Evolutionary conservation across 2,797 vertebrate species (phyloP), one percentile per base, ranked within the genome.

Genomic region (Epinephelus malabaricus): DNA sequence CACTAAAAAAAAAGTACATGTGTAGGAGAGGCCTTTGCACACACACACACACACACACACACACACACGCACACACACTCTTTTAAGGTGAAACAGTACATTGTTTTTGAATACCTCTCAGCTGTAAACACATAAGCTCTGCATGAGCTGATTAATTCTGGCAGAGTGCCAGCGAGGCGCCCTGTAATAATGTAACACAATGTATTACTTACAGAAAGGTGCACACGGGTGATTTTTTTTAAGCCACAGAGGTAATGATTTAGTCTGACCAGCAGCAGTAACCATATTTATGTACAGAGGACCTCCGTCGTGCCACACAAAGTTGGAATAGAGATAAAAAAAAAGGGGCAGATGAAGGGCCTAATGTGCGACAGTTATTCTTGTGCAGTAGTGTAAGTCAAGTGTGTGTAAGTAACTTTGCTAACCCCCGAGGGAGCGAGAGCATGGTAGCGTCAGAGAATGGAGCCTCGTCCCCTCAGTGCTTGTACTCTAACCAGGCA

Each of bases 351-450:
- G 62, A 84, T 82, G 58, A 82, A 84, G 69, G 82, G 82, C 91
- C 92, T 91, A 92, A 94, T 89, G 76, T 55, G 34, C 73, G 60
- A 65, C 80, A 83, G 89, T 92, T 93, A 91, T 88, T 86, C 81
- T 83, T 86, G 71, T 77, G 81, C 82, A 53, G 63, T 49, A 72
- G 86, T 84, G 88, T 60, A 86, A 91, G 92, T 87, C 81, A 90
- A 92, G 85, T 88, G 92, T 90, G 79, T 90, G 80, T 92, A 86
- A 90, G 88, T 91, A 91, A 92, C 78, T 92, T 92, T 80, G 76
- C 79, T 50, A 77, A 64, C 19, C 76, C 88, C 89, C 0, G 25
- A 78, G 92, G 86, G 82, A 76, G 51, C 27, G 69, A 63, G 78
- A 62, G 79, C 69, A 68, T 77, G 76, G 81, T 59, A 79, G 78